phyloP scores from a whole-genome alignment of 1,140 invertebrate genomes.

The Mycetomoellerius zeteki region DNA sequence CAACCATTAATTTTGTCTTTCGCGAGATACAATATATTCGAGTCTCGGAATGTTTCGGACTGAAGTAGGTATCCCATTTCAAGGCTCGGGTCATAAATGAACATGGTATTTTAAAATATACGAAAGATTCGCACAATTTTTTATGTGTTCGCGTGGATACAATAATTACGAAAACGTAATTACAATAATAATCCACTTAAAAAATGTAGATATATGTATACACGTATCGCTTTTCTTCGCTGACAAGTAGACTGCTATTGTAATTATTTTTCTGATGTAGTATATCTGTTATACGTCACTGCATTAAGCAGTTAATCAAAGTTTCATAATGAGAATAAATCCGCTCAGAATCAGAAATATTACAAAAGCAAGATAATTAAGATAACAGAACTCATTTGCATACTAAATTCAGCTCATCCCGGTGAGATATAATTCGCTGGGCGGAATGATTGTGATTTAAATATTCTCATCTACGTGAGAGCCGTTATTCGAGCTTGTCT shows the following conservation, averaged over 20 bases:
- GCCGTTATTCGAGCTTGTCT: constrained; percentile 28
- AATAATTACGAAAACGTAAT: neutral
- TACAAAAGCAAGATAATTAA: constrained; percentile 61
- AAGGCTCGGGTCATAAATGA: neutral
- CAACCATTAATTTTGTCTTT: constrained; percentile 50
- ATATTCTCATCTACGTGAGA: constrained; percentile 37
- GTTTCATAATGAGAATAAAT: constrained; percentile 32
- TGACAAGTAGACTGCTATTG: neutral
- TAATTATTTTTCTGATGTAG: neutral
- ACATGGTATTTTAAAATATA: neutral
- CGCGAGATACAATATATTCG: constrained; percentile 8
- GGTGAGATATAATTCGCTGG: constrained; percentile 32
- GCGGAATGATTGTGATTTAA: constrained; percentile 50
- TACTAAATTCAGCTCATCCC: constrained; percentile 45
- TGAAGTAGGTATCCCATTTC: constrained; percentile 3
- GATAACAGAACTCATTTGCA: constrained; percentile 53
- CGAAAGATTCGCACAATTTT: too few species aligned
- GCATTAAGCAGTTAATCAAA: constrained; percentile 48
- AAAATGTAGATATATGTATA: neutral
- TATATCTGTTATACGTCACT: neutral
- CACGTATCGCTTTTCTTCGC: neutral
- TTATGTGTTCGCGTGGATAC: neutral
- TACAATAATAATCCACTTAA: neutral
- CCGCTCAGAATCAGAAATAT: constrained; percentile 39
- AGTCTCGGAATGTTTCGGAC: neutral